A percentile compares a stretch with the other conserved stretches of the same genome.
Conservation (phyloP, 2,113 vertebrate species). For the Clupea harengus region DNA sequence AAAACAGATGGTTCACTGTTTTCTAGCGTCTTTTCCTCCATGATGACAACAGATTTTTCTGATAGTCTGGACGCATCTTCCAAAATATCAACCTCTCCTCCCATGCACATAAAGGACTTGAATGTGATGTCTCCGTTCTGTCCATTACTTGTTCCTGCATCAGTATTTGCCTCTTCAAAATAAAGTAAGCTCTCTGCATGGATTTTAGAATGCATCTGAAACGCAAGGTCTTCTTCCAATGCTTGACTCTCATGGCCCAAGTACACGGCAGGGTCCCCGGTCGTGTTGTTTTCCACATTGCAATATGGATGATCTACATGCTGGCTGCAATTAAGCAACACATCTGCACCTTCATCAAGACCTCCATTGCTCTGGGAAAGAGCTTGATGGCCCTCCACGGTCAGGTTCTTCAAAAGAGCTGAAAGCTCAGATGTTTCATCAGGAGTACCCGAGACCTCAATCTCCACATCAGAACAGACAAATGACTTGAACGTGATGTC, state of each 20-base stretch:
- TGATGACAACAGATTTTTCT: no score
- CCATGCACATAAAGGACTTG: no score
- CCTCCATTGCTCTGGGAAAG: neutral
- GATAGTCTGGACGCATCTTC: no score
- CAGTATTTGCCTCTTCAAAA: neutral
- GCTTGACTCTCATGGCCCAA: neutral
- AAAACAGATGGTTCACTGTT: no score
- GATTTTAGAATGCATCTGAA: neutral
- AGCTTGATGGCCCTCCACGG: neutral
- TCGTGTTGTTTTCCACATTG: neutral
- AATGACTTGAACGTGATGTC: constrained; percentile 40
- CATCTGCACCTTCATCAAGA: neutral
- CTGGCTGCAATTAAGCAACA: neutral
- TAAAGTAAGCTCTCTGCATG: neutral
- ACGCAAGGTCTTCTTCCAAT: neutral
- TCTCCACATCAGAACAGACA: constrained; percentile 27
- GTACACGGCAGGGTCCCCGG: neutral
- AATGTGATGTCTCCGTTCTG: no score
- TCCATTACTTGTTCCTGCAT: no score
- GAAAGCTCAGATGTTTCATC: constrained; percentile 19
- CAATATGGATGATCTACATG: constrained; percentile 11
- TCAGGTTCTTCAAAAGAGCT: constrained; percentile 8
- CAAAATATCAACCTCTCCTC: no score
- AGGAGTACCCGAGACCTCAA: constrained; percentile 29
- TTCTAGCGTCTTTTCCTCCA: no score